These are phyloP conservation scores for Tachina lurida DNA, from an alignment of 2,888 invertebrate species.

Conservation along the genomic window DNA sequence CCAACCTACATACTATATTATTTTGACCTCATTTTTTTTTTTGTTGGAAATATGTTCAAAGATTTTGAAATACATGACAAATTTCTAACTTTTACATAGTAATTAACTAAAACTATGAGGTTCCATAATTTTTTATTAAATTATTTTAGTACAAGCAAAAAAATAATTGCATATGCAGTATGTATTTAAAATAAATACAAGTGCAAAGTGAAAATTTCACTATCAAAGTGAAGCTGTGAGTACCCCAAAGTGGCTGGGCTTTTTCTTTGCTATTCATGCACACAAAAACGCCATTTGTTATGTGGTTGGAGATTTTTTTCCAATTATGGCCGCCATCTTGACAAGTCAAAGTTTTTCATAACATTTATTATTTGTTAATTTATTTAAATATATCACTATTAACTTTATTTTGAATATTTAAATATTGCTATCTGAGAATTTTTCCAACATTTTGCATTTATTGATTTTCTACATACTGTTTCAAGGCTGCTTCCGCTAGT, in stretches of 20 bases:
- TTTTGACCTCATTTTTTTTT: conserved; percentile 59
- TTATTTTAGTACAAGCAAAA: not conserved
- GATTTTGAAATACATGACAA: conserved; percentile 13
- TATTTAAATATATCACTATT: not conserved
- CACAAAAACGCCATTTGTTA: conserved; percentile 65
- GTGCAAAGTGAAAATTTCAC: conserved; percentile 38
- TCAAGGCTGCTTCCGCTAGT: conserved; percentile 71
- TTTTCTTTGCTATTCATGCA: conserved; percentile 48
- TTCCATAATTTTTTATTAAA: not conserved
- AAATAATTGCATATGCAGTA: not conserved
- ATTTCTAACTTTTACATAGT: not conserved
- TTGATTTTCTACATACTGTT: conserved; percentile 64
- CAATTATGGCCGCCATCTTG: conserved; percentile 68
- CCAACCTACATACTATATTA: conserved; percentile 57
- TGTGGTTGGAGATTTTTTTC: conserved; percentile 56
- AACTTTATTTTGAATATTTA: not conserved
- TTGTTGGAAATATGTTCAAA: not conserved
- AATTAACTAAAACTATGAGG: not conserved
- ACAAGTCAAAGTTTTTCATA: conserved; percentile 46
- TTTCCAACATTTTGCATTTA: conserved; percentile 56
- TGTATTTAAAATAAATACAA: not conserved
- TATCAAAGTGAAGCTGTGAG: conserved; percentile 43
- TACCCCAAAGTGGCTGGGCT: conserved; percentile 44
- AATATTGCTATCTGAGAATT: not conserved
- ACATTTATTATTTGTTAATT: conserved; percentile 3